Evolutionary conservation across 1,140 invertebrate species (phyloP).

Genomic region (Batillaria attramentaria): DNA sequence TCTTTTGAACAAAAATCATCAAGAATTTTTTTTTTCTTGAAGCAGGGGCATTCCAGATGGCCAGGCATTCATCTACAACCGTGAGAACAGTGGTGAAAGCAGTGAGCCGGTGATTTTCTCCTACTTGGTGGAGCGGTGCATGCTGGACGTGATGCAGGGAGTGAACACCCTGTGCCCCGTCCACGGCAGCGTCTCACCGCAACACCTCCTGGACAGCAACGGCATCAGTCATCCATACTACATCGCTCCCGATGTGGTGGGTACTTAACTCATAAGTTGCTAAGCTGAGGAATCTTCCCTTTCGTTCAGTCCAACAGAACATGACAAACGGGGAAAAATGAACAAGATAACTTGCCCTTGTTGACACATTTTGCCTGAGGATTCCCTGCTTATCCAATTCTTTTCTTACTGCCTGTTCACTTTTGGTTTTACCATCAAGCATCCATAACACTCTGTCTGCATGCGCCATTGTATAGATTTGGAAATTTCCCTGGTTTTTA

Average conservation of each 20-base stretch:
- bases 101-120: conserved; percentile 52
- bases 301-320: too few relatives aligned
- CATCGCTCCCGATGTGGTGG: conserved; percentile 87
- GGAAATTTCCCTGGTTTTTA: too few relatives aligned
- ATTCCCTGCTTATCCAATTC: too few relatives aligned
- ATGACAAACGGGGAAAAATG: too few relatives aligned
- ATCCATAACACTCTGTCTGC: too few relatives aligned
- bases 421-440: too few relatives aligned
- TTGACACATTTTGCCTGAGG: too few relatives aligned
- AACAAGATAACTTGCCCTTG: too few relatives aligned
- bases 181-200: conserved; percentile 63
- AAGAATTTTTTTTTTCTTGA: neutral
- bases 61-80: conserved; percentile 45
- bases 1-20: too few relatives aligned
- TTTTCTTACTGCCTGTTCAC: too few relatives aligned
- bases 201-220: conserved; percentile 59
- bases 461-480: too few relatives aligned
- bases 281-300: too few relatives aligned
- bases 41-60: conserved; percentile 30
- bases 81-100: conserved; percentile 30
- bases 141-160: conserved; percentile 83
- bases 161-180: conserved; percentile 72
- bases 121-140: conserved; percentile 94
- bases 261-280: conserved; percentile 41
- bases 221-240: conserved; percentile 84